Evolutionary conservation across 1,140 invertebrate species (phyloP).

Genomic region (Sitophilus oryzae): DNA sequence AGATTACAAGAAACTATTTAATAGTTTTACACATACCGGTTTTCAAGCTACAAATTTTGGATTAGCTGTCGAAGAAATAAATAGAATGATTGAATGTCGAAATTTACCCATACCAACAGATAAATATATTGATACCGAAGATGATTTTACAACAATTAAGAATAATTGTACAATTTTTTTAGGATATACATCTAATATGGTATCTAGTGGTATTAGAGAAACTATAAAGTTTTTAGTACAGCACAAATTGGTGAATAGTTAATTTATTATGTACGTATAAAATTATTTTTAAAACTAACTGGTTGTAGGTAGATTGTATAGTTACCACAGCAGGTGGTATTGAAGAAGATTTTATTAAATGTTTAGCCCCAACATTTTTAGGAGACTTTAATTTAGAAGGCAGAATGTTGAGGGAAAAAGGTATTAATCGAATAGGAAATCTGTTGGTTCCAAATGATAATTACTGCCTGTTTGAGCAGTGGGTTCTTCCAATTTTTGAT

Average conservation of each 20-base stretch:
- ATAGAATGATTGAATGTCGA: constrained; percentile 80
- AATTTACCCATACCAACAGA: constrained; percentile 59
- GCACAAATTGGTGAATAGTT: constrained; percentile 65
- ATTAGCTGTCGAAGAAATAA: constrained; percentile 82
- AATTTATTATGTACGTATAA: constrained; percentile 1
- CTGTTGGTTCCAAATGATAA: constrained; percentile 97
- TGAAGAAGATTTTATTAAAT: constrained; percentile 99
- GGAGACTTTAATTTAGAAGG: constrained; percentile 86
- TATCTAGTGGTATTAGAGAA: constrained; percentile 91
- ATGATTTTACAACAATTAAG: constrained; percentile 71
- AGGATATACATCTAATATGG: constrained; percentile 97
- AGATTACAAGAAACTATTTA: constrained; percentile 78
- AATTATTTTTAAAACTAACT: constrained; percentile 5
- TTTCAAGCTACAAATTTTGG: constrained; percentile 97
- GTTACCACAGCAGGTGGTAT: constrained; percentile 97
- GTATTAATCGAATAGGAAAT: constrained; percentile 97
- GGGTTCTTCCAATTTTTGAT: constrained; percentile 92
- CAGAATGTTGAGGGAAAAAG: constrained; percentile 69
- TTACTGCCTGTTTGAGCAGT: constrained; percentile 97
- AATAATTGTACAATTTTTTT: constrained; percentile 93
- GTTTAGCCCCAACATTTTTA: constrained; percentile 88
- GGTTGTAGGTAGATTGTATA: constrained; percentile 79
- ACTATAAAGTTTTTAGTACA: constrained; percentile 84
- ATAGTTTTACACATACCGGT: constrained; percentile 75
- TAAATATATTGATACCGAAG: constrained; percentile 64